Base-by-base conservation (phyloP, 2,888 invertebrate genomes). In the Sinopyrophorus schimmeli region DNA sequence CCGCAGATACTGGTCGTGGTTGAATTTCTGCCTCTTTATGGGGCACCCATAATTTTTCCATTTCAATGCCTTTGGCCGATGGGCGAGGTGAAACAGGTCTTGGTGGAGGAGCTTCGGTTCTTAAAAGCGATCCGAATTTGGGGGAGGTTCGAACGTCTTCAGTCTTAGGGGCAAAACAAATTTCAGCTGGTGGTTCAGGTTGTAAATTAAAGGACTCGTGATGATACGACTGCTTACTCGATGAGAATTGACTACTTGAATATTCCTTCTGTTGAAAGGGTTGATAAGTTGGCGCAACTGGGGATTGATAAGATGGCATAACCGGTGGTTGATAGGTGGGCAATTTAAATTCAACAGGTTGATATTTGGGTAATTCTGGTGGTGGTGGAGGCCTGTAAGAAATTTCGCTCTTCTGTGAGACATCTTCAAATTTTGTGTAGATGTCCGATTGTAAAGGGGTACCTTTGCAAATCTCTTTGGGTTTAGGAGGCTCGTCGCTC, bases 121-220 rank as follows among this genome's bases (percentile, higher is more conserved):
- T 27, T 11, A 43, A 10, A 7, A 31, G 14, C 6, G 27, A 11
- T n/a, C n/a, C n/a, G n/a, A n/a, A n/a, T n/a, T n/a, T n/a, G n/a
- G n/a, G n/a, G n/a, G n/a, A n/a, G 1, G 14, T 9, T n/a, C 1
- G 48, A 16, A 27, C 44, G 55, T 80, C 80, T 7, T 72, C 61
- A 0, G 76, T 74, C 11, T 10, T 27, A 41, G 21, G 21, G 43
- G 80, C 77, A 57, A 78, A 84, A 23, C 82, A 81, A 31, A 85
- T 81, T 71, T 85, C 82, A 20, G 86, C 84, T 5, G 86, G 85
- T n/a, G 85, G 81, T 59, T 84, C 86, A 0, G 84, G 85, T 41
- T 78, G 75, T 2, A 86, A 66, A 62, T 77, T 76, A 32, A 83
- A 75, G 47, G 78, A 75, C 63, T 77, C 62, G 59, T 71, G 52